Conservation (phyloP, 2,797 vertebrate genomes). For the Gymnopithys bicolor region DNA sequence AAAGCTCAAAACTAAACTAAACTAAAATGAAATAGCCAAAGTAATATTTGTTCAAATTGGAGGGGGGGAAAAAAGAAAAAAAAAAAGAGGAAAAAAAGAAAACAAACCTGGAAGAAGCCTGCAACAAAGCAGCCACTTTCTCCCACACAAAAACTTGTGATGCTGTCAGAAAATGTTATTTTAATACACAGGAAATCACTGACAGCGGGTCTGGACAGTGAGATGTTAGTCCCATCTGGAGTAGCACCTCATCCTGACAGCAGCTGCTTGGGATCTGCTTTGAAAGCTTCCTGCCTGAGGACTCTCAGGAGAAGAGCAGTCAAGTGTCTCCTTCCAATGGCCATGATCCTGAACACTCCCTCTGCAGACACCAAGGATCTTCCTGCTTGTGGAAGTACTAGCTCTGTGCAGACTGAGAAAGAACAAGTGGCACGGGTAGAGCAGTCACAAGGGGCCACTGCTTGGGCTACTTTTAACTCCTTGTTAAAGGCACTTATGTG, state of each 20-base stretch:
- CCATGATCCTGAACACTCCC: fast-evolving
- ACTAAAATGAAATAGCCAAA: background rate
- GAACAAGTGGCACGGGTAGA: background rate
- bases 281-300: background rate
- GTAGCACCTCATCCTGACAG: background rate
- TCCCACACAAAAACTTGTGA: background rate
- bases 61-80: background rate
- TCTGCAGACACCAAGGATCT: fast-evolving
- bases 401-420: background rate
- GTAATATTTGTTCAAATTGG: background rate
- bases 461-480: background rate
- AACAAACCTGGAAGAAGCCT: background rate
- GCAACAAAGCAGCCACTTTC: background rate
- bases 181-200: background rate
- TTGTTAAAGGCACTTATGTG: background rate
- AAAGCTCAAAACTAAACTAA: background rate
- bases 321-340: background rate
- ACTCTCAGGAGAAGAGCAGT: background rate
- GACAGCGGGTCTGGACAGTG: background rate
- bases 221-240: background rate
- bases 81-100: too few species aligned
- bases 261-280: background rate
- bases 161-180: background rate
- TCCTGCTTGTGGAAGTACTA: background rate
- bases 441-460: background rate